These are phyloP conservation scores for Excalfactoria chinensis DNA, from an alignment of 2,113 vertebrate species.

Conservation along the genomic window DNA sequence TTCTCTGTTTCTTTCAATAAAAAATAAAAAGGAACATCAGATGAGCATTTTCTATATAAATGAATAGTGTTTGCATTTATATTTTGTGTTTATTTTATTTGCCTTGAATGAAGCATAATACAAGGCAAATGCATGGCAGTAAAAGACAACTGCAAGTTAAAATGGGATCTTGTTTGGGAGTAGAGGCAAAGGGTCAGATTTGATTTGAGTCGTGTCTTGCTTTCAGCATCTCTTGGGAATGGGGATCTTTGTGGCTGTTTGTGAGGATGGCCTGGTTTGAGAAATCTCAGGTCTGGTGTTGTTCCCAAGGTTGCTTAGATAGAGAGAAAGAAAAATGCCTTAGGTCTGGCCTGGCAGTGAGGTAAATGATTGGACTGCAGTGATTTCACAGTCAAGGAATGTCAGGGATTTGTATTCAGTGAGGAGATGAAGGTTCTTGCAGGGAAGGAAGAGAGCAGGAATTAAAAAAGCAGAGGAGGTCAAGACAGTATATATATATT, in stretches of 20 bases:
- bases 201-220: accelerated
- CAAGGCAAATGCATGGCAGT: not conserved
- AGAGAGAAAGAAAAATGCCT: not conserved
- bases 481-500: not conserved
- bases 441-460: not conserved
- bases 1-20: not conserved
- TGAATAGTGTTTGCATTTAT: not conserved
- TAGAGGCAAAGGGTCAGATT: not conserved
- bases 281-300: accelerated
- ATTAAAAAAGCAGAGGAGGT: not conserved
- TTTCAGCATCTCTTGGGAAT: accelerated
- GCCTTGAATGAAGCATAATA: not conserved
- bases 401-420: not conserved
- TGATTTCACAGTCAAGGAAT: not conserved
- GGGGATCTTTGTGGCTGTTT: accelerated
- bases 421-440: not conserved
- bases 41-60: no score
- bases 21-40: accelerated
- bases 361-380: not conserved
- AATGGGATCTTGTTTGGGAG: not conserved
- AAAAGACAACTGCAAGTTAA: not conserved
- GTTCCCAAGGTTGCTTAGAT: accelerated
- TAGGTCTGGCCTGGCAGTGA: not conserved
- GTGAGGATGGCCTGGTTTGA: accelerated
- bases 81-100: not conserved